These are phyloP conservation scores for Cyprinella venusta DNA, from an alignment of 2,797 vertebrate species.

Conservation along the genomic window DNA sequence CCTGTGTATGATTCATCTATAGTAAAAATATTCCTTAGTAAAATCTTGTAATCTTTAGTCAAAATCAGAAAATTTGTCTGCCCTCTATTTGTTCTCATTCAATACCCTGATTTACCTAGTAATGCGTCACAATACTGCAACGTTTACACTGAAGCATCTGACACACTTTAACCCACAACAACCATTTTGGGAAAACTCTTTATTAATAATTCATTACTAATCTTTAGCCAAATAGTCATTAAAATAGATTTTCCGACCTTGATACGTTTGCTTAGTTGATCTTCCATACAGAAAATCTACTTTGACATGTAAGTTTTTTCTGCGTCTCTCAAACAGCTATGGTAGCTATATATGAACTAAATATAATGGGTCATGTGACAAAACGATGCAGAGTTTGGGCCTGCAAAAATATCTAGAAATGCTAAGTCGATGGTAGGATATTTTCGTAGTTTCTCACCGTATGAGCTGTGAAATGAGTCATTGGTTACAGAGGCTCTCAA, in stretches of 20 bases:
- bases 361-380: not conserved
- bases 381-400: not conserved
- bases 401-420: constrained; percentile 37
- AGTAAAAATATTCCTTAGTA: too few relatives aligned
- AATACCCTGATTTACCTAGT: not conserved
- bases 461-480: constrained; percentile 55
- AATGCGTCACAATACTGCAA: too few relatives aligned
- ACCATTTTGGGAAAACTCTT: not conserved
- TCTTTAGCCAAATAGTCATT: not conserved
- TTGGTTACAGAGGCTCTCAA: constrained; percentile 44
- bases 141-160: too few relatives aligned
- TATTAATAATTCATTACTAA: not conserved
- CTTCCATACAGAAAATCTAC: not conserved
- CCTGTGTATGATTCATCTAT: not conserved
- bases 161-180: not conserved
- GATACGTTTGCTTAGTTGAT: not conserved
- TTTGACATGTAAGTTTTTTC: not conserved
- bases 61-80: not conserved
- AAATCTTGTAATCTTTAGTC: not conserved
- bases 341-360: not conserved
- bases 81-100: not conserved
- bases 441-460: constrained; percentile 38
- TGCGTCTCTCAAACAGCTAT: not conserved
- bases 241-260: not conserved
- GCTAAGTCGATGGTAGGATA: not conserved